A percentile compares a stretch with the other conserved stretches of the same genome.
These are phyloP conservation scores for Egretta garzetta DNA, from an alignment of 2,113 vertebrate genomes.

Conservation along the genomic window DNA sequence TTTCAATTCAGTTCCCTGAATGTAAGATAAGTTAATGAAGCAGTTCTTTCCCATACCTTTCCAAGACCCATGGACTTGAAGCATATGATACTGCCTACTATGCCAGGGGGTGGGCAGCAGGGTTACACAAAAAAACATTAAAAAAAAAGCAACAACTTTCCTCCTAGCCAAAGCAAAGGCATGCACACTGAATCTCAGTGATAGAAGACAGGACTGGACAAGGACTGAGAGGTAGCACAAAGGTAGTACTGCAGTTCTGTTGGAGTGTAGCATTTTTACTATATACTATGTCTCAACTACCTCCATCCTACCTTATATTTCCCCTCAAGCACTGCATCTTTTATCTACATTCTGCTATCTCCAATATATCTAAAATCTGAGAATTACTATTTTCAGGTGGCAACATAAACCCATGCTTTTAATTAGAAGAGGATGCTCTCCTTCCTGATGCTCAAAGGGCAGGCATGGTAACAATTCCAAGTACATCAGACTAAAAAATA, in stretches of 20 bases:
- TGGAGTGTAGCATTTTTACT: not conserved
- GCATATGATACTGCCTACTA: not conserved
- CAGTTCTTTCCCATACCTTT: not conserved
- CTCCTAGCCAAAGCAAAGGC: not conserved
- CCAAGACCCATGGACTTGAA: not conserved
- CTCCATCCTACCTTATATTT: not conserved
- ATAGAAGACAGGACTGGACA: not conserved
- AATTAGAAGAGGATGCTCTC: not conserved
- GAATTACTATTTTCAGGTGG: not conserved
- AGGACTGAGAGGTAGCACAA: not conserved
- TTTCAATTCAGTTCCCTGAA: not conserved
- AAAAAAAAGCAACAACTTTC: not conserved
- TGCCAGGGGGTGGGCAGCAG: accelerated
- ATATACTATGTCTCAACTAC: not conserved
- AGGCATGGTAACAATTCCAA: not conserved
- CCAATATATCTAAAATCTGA: not conserved
- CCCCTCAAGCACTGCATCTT: not conserved
- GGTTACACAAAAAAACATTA: no score
- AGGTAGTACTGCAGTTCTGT: not conserved
- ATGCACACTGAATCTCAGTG: not conserved
- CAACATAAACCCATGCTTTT: not conserved
- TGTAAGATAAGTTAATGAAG: not conserved
- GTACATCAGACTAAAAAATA: not conserved
- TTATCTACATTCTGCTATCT: not conserved
- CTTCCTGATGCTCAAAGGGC: not conserved